These are phyloP conservation scores for Epinephelus moara DNA, from an alignment of 2,113 vertebrate species.

Conservation along the genomic window DNA sequence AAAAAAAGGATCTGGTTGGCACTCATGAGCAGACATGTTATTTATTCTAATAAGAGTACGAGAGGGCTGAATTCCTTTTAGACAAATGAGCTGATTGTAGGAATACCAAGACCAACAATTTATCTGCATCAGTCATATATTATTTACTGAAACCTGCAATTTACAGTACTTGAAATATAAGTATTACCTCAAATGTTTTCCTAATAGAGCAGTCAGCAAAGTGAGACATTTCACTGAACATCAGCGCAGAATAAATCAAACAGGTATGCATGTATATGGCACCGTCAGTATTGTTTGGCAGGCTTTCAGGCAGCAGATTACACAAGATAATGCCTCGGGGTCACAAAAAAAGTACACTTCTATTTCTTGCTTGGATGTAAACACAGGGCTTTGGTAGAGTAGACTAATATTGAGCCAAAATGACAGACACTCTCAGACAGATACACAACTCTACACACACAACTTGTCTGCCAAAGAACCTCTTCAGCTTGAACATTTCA, in stretches of 20 bases:
- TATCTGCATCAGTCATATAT: conserved; percentile 19
- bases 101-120: conserved; percentile 33
- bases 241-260: conserved; percentile 35
- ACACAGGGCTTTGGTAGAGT: conserved; percentile 52
- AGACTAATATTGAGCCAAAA: conserved; percentile 51
- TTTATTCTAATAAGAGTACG: conserved; percentile 41
- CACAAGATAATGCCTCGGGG: conserved; percentile 42
- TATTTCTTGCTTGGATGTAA: conserved; percentile 50
- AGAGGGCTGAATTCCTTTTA: conserved; percentile 29
- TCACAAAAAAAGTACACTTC: conserved; percentile 47
- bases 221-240: background rate
- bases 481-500: conserved; percentile 81
- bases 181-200: conserved; percentile 2
- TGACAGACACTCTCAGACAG: conserved; percentile 41
- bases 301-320: conserved; percentile 64
- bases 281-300: conserved; percentile 43
- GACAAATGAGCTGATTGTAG: conserved; percentile 27
- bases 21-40: conserved; percentile 40
- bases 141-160: conserved; percentile 44
- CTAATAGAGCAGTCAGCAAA: background rate
- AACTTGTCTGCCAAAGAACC: conserved; percentile 69
- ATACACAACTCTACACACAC: conserved; percentile 53
- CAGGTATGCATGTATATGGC: background rate
- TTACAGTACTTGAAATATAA: conserved; percentile 20
- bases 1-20: background rate